These are phyloP conservation scores for Calycopis cecrops DNA, from an alignment of 1,140 invertebrate species.

Conservation along the genomic window DNA sequence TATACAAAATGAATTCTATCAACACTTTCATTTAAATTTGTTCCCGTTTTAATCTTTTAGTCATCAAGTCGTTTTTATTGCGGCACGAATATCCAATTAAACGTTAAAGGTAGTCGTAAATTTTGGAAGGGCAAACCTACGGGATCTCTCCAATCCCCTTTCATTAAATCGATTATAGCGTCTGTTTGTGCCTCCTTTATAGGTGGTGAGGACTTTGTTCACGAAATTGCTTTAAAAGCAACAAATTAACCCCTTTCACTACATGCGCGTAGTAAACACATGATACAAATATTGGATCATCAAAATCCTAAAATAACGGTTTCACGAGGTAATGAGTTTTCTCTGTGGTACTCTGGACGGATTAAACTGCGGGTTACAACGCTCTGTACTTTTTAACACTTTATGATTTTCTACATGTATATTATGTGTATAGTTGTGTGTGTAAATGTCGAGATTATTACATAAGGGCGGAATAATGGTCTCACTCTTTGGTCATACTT, in stretches of 20 bases:
- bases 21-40: constrained; percentile 43
- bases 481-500: too few species aligned
- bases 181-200: constrained; percentile 51
- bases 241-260: constrained; percentile 41
- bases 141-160: constrained; percentile 54
- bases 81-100: constrained; percentile 62
- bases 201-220: constrained; percentile 50
- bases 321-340: constrained; percentile 4
- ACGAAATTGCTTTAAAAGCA: constrained; percentile 53
- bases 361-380: too few species aligned
- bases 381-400: too few species aligned
- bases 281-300: constrained; percentile 11
- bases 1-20: constrained; percentile 13
- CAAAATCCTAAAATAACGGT: constrained; percentile 7
- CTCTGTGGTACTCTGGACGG: neutral
- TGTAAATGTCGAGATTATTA: too few species aligned
- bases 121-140: constrained; percentile 52
- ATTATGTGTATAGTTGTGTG: too few species aligned
- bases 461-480: too few species aligned
- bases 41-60: constrained; percentile 46
- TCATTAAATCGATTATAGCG: constrained; percentile 60
- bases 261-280: constrained; percentile 13
- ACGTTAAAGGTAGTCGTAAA: constrained; percentile 55
- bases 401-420: too few species aligned
- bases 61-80: constrained; percentile 60